Base-by-base conservation (phyloP, 2,113 vertebrate species). In the Laterallus jamaicensis region DNA sequence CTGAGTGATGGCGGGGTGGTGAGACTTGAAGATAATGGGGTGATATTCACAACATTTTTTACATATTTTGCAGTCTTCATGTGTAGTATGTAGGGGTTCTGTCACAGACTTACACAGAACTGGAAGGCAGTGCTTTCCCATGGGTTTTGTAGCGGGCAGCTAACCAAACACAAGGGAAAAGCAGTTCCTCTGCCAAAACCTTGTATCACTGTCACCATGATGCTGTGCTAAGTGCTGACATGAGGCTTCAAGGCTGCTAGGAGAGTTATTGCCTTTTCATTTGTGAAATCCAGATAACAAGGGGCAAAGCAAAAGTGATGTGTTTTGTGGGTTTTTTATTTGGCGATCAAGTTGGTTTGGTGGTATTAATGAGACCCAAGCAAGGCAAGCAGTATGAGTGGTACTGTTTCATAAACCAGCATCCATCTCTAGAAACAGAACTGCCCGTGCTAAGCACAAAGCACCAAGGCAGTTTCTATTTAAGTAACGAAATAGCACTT, bases 1-100 rank as follows among this genome's bases (percentile, higher is more conserved):
- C 42, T 75, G 49, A 67, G 69, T 0, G 0, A 11, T 12, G 10
- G 14, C 3, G 5, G 50, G 80, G 37, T 67, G 76, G 80, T n/a
- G 26, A 83, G 28, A 35, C 15, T 59, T 2, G 4, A 77, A 47
- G 60, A 69, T 47, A 50, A 31, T 26, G 2, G 54, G 66, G n/a
- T 42, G 63, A 18, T 77, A 52, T 28, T 64, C 6, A 2, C 81
- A 31, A 55, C 4, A 32, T 21, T 70, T 73, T 54, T 73, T 49
- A 71, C 1, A 0, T 70, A 50, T 66, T 79, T 82, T 1, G 0
- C 1, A 0, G 74, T 88, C 58, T 60, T 79, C 0, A 0, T 50
- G 26, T 2, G 3, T 66, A n/a, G 26, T 58, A 10, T 28, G 2
- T 42, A 37, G 20, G 28, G 80, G 10, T 31, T 86, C 11, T 4